phyloP scores from a whole-genome alignment of 2,797 vertebrate species.

The Pyrocephalus nanus region DNA sequence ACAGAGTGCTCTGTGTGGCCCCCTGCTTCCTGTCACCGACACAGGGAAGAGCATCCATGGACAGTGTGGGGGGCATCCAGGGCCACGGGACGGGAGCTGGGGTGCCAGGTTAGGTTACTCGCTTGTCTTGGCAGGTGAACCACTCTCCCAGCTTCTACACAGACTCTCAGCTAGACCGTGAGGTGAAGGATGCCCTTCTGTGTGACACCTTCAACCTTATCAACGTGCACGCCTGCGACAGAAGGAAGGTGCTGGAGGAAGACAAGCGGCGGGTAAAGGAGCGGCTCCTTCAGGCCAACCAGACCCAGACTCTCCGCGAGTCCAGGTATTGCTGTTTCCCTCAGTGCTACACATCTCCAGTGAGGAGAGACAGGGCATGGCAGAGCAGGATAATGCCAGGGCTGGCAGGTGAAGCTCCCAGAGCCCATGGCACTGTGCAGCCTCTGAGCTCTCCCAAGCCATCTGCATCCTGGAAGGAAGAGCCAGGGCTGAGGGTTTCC shows the following conservation, averaged over 20 bases:
- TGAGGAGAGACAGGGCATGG: not conserved
- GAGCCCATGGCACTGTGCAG: fast-evolving
- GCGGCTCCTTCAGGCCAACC: conserved; percentile 68
- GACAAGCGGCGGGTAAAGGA: conserved; percentile 76
- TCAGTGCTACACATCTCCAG: not conserved
- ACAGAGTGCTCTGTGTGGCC: not conserved
- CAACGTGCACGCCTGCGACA: conserved; percentile 74
- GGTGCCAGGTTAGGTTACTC: not conserved
- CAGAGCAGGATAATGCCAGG: not conserved
- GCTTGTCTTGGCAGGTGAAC: conserved; percentile 74
- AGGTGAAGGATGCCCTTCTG: conserved; percentile 81
- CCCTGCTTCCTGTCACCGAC: not conserved
- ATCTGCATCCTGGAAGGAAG: not conserved
- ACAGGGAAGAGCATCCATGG: not conserved
- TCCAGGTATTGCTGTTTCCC: conserved; percentile 54
- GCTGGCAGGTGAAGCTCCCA: not conserved
- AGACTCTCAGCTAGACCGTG: conserved; percentile 74
- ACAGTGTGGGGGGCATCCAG: not conserved
- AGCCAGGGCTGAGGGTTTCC: not conserved
- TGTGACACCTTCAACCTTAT: conserved; percentile 76
- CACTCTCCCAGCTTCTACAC: conserved; percentile 83
- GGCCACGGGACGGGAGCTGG: not conserved
- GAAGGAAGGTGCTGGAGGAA: conserved; percentile 75
- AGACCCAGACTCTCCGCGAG: conserved; percentile 45
- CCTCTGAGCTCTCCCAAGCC: not conserved